Percentiles rank a stretch among this genome's conserved stretches.
phyloP scores from a whole-genome alignment of 2,888 invertebrate genomes.

The Yponomeuta plumbellus region DNA sequence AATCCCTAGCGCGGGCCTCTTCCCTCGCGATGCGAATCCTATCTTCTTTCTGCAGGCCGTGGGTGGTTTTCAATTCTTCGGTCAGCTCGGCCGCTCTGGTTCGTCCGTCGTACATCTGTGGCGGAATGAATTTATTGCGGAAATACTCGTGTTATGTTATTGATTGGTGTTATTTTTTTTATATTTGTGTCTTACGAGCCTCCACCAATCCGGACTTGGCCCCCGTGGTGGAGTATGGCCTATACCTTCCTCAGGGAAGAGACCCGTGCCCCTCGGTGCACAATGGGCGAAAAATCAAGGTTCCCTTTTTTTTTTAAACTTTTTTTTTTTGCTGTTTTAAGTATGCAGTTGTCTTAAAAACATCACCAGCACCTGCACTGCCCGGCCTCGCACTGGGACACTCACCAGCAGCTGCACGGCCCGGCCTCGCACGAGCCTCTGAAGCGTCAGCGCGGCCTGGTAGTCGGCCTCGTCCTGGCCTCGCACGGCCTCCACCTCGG shows the following conservation, averaged over 20 bases:
- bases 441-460: slow-evolving; percentile 77
- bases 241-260: too few relatives aligned
- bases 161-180: too few relatives aligned
- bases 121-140: neutral
- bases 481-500: slow-evolving; percentile 44
- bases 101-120: slow-evolving; percentile 83
- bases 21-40: slow-evolving; percentile 49
- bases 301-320: too few relatives aligned
- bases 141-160: too few relatives aligned
- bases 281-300: too few relatives aligned
- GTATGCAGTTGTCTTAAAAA: too few relatives aligned
- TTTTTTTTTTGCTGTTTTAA: too few relatives aligned
- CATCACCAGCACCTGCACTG: slow-evolving; percentile 82
- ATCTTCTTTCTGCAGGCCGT: slow-evolving; percentile 78
- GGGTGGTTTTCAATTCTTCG: slow-evolving; percentile 81
- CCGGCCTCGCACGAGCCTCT: slow-evolving; percentile 81
- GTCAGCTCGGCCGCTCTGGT: slow-evolving; percentile 82
- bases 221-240: too few relatives aligned
- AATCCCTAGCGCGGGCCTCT: slow-evolving; percentile 53
- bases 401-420: slow-evolving; percentile 82
- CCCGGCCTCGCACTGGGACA: slow-evolving; percentile 77
- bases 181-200: too few relatives aligned
- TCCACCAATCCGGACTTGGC: too few relatives aligned
- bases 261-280: too few relatives aligned
- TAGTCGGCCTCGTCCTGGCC: slow-evolving; percentile 42